These are phyloP conservation scores for Plutomurus gul DNA, from an alignment of 1,140 invertebrate species.

Conservation along the genomic window DNA sequence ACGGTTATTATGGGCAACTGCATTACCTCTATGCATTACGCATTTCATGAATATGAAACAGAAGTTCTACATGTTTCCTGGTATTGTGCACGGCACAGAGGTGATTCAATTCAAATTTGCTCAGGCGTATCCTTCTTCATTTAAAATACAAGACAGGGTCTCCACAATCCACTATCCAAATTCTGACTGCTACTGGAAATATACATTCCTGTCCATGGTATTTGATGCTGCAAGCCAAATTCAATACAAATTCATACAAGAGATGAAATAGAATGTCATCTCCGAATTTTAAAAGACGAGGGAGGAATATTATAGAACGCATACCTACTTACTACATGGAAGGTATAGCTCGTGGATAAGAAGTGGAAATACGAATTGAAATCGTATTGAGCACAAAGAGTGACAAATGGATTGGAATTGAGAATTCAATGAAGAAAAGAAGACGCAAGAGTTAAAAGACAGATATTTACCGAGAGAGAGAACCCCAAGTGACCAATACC, in stretches of 20 bases:
- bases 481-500: neutral
- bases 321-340: no score
- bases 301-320: no score
- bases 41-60: neutral
- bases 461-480: neutral
- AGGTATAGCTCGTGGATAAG: neutral
- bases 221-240: no score
- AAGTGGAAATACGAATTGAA: neutral
- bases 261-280: no score
- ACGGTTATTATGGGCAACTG: neutral
- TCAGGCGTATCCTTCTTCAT: conserved; percentile 4
- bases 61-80: neutral
- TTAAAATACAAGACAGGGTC: neutral
- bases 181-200: neutral
- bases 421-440: conserved; percentile 9
- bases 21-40: neutral
- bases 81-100: neutral
- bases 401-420: conserved; percentile 45
- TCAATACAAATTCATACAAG: no score
- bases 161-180: neutral
- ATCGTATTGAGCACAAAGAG: neutral
- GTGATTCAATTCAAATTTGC: conserved; percentile 20
- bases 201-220: neutral
- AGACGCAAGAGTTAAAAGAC: conserved; percentile 1
- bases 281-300: no score